These are phyloP conservation scores for Eupeodes luniger DNA, from an alignment of 2,888 invertebrate genomes.

Conservation along the genomic window DNA sequence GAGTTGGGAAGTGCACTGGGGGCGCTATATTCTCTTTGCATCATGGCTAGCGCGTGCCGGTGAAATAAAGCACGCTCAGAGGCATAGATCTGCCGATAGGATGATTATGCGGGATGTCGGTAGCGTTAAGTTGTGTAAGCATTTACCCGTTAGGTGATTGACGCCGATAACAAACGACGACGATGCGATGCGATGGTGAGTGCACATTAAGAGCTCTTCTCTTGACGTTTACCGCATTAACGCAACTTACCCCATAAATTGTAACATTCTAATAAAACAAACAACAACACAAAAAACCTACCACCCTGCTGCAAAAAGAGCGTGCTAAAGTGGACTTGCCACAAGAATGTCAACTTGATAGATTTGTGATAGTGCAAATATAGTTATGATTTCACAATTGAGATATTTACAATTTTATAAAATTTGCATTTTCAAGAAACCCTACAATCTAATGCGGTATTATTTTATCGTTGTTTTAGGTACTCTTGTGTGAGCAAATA, in stretches of 20 bases:
- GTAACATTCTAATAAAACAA: neutral
- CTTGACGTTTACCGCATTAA: conserved; percentile 47
- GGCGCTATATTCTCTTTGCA: conserved; percentile 50
- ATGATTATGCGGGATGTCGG: conserved; percentile 73
- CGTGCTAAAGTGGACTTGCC: conserved; percentile 74
- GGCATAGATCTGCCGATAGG: conserved; percentile 53
- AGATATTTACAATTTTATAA: conserved; percentile 35
- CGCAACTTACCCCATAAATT: neutral
- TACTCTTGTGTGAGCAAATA: conserved; percentile 50
- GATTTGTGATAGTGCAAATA: conserved; percentile 48
- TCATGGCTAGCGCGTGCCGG: conserved; percentile 63
- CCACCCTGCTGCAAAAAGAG: conserved; percentile 70
- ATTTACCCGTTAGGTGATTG: conserved; percentile 74
- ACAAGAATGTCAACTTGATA: conserved; percentile 54
- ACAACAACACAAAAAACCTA: conserved; percentile 23
- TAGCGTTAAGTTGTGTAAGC: conserved; percentile 45
- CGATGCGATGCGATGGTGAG: conserved; percentile 12
- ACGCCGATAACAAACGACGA: conserved; percentile 63
- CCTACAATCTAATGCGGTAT: conserved; percentile 50
- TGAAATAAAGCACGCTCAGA: conserved; percentile 54
- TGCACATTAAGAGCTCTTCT: conserved; percentile 57
- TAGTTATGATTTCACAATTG: conserved; percentile 61
- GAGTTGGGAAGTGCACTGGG: conserved; percentile 18
- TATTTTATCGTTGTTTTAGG: conserved; percentile 15
- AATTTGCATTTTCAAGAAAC: conserved; percentile 62